Percentiles rank a stretch among this genome's conserved stretches.
phyloP scores from a whole-genome alignment of 2,888 invertebrate genomes.

The Thelaira solivaga region DNA sequence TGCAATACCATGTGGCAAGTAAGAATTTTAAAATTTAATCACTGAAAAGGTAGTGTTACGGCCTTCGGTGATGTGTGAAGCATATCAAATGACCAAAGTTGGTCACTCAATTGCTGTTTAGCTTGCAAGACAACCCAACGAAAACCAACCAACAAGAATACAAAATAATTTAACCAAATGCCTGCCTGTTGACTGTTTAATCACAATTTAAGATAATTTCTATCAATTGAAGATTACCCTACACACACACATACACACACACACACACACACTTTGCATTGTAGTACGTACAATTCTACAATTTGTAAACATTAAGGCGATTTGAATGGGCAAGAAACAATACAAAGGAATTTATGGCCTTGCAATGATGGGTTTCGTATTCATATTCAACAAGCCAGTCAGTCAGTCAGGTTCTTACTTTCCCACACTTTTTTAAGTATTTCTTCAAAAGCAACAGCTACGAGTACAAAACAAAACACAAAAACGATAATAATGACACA shows the following conservation, averaged over 20 bases:
- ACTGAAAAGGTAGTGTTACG: constrained; percentile 64
- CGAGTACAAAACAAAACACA: background rate
- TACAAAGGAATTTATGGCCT: constrained; percentile 62
- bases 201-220: constrained; percentile 59
- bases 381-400: constrained; percentile 11
- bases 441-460: constrained; percentile 41
- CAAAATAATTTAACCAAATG: background rate
- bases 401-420: constrained; percentile 65
- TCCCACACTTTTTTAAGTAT: constrained; percentile 65
- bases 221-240: constrained; percentile 43
- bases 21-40: constrained; percentile 55
- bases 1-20: constrained; percentile 38
- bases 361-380: constrained; percentile 55
- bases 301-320: constrained; percentile 23
- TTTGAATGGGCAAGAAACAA: constrained; percentile 33
- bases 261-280: background rate
- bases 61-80: constrained; percentile 74
- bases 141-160: background rate
- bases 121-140: constrained; percentile 9
- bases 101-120: constrained; percentile 36
- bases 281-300: background rate
- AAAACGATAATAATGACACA: constrained; percentile 52
- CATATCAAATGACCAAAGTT: constrained; percentile 67
- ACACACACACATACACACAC: background rate
- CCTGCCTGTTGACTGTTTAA: constrained; percentile 41